Evolutionary conservation across 2,113 vertebrate genomes (phyloP).

Genomic region (Ciconia maguari): DNA sequence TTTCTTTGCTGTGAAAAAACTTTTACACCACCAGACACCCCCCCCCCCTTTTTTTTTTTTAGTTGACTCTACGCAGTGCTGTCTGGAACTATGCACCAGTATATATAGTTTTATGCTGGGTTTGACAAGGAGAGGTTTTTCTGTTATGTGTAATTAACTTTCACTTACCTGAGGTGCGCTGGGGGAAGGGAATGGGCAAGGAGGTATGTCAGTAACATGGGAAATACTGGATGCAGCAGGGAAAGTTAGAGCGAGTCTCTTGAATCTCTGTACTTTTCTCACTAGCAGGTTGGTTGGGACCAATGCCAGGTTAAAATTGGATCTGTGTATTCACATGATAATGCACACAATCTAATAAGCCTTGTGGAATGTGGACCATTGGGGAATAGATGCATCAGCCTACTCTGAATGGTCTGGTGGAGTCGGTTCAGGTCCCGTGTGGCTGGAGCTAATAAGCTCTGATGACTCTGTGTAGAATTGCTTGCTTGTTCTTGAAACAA

Average conservation of each 20-base stretch:
- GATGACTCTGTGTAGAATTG: neutral
- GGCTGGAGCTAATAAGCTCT: neutral
- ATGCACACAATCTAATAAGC: neutral
- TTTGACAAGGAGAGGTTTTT: neutral
- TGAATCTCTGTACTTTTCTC: neutral
- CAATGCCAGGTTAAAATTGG: neutral
- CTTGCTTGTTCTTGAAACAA: neutral
- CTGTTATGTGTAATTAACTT: neutral
- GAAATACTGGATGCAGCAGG: accelerated
- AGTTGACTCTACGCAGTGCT: neutral
- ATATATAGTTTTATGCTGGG: neutral
- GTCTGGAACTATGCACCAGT: neutral
- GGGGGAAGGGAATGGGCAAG: neutral
- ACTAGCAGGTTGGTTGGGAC: neutral
- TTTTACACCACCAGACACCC: too few species aligned
- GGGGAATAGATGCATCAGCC: neutral
- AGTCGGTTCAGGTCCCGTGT: neutral
- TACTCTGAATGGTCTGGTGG: neutral
- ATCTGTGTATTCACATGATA: neutral
- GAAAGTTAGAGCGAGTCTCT: neutral
- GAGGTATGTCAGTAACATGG: neutral
- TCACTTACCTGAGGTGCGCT: neutral
- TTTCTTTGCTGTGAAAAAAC: neutral
- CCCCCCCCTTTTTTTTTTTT: too few species aligned
- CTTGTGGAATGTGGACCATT: neutral